Percentiles rank a stretch among this genome's conserved stretches.
Evolutionary conservation across 2,797 vertebrate species (phyloP).

Genomic region (Pangasius macronema): DNA sequence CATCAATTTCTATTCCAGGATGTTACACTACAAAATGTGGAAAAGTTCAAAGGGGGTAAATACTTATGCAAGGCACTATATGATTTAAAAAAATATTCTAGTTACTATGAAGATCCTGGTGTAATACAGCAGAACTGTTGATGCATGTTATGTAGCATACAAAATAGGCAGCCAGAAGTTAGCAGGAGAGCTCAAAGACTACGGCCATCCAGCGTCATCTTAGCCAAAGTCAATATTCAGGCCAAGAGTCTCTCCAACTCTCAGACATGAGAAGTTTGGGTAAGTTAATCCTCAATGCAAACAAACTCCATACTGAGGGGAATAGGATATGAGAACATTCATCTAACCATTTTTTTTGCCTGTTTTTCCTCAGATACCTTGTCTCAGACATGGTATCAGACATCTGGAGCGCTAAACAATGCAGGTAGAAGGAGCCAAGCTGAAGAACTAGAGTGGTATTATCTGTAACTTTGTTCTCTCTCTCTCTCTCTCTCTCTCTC

Average conservation of each 20-base stretch:
- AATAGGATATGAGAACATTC: conserved; percentile 64
- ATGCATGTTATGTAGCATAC: not conserved
- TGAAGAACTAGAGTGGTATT: conserved; percentile 59
- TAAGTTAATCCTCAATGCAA: conserved; percentile 64
- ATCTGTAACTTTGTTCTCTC: conserved; percentile 58
- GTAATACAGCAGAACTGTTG: not conserved
- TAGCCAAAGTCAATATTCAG: conserved; percentile 24
- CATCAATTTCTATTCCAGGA: not conserved
- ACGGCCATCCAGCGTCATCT: not conserved
- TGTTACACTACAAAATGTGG: not conserved
- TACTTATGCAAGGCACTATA: not conserved
- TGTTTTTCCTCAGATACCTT: conserved; percentile 17
- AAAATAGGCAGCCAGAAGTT: conserved; percentile 13
- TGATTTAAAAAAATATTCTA: not conserved
- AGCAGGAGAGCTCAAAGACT: conserved; percentile 12
- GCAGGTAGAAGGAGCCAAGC: conserved; percentile 62
- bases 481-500: conserved; percentile 53
- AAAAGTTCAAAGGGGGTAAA: not conserved
- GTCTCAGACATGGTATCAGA: conserved; percentile 19
- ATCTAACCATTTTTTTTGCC: conserved; percentile 64
- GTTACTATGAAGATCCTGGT: not conserved
- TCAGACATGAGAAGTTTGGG: conserved; percentile 60
- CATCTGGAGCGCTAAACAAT: conserved; percentile 59
- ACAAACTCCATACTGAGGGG: conserved; percentile 57
- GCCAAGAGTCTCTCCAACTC: conserved; percentile 48